Base-by-base conservation (phyloP, 2,797 vertebrate species). In the Microtus obscurus region DNA sequence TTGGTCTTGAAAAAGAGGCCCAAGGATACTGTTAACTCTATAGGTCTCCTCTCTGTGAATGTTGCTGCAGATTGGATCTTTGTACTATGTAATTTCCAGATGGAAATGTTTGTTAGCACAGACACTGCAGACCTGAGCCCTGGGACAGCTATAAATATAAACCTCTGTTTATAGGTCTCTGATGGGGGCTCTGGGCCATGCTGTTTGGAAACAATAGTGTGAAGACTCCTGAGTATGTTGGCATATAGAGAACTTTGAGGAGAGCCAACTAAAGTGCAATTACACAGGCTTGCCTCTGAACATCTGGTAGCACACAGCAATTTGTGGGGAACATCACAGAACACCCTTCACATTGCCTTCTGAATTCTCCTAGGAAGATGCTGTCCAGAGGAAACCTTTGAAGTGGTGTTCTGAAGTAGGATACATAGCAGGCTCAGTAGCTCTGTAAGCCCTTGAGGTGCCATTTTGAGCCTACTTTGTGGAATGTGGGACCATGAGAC, bases 11-110 rank as follows among this genome's bases (percentile, higher is more conserved):
- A 83, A 43, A 69, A 27, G 31, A 61, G 21, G 29, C 25, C 1
- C 13, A 53, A 59, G 86, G 65, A 65, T 96, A 91, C 90, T 87
- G 59, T 90, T 96, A 95, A 61, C 40, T 77, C 61, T 1, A 73
- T 88, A 40, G 37, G 10, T 67, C 74, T 8, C 53, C 43, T 13
- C 25, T 86, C 31, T 40, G 67, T 29, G n/a, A 48, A n/a, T 65
- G 59, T 74, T 53, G 65, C 63, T 43, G 3, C 40, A 65, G 6
- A 21, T 11, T n/a, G 27, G 16, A 67, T 37, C 69, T 79, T 71
- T 76, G 51, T 2, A 6, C 23, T 85, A 19, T 74, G 37, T 63
- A 86, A 87, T 61, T 95, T 65, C 83, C 86, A 93, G 77, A 82
- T 80, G 43, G n/a, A 81, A 48, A 86, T 16, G 1, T 69, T 82